Evolutionary conservation across 2,797 vertebrate species (phyloP), one percentile per base, ranked within the genome.

Genomic region (Karalla daura): DNA sequence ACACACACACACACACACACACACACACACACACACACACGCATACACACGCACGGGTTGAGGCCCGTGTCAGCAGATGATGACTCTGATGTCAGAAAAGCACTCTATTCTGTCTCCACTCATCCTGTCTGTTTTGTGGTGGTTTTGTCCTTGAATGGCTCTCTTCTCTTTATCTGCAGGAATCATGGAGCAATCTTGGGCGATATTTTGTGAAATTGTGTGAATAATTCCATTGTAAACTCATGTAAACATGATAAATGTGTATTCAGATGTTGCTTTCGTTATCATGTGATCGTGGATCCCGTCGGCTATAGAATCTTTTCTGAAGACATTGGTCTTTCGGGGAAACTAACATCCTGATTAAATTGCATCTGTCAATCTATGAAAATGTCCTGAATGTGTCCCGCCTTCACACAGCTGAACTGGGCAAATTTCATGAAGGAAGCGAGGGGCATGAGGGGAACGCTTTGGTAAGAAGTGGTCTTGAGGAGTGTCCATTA

Each of bases 31-130:
- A 74, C 54, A 75, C 18, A 59, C 71, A 44, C 33, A 39, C 58
- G 36, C 53, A 47, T 33, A 43, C 44, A 45, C 47, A 63, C 50
- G 47, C 41, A 56, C 10, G 9, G 55, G 27, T 20, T 60, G 62
- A 73, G 44, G 78, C 49, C 53, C 7, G 23, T 61, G 76, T 76
- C 75, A 68, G 82, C 66, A 74, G 81, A 84, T 74, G 85, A 88
- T 78, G 85, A 83, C 73, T 81, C 46, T 58, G 74, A 81, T 86
- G 77, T 85, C 70, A 76, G 59, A 65, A 75, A 63, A 67, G 44
- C 80, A 63, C 76, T 81, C 58, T 53, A 17, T 20, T 70, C 61
- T 30, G 63, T 62, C 68, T 68, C 52, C 60, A 36, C 61, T 70
- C 65, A 14, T 58, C 59, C 35, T 3, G 47, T 44, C 70, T 80